A percentile compares a stretch with the other conserved stretches of the same genome.
Evolutionary conservation across 1,140 invertebrate species (phyloP).

Genomic region (Tyrophagus putrescentiae): DNA sequence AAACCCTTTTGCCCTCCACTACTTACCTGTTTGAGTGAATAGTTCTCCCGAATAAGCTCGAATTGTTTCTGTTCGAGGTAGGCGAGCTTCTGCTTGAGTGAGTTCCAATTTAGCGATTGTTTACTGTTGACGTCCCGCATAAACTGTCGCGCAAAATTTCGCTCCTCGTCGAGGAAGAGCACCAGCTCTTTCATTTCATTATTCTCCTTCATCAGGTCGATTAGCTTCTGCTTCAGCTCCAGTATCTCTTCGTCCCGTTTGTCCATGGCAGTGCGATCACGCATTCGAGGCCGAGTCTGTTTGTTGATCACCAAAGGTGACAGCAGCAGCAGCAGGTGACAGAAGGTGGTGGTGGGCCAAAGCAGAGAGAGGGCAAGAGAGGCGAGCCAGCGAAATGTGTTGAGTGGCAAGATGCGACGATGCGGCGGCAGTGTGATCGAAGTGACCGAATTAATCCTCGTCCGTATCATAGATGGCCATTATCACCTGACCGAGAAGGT

Average conservation of each 20-base stretch:
- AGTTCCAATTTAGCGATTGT: constrained; percentile 18
- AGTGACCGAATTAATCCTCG: constrained; percentile 5
- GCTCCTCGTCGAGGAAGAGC: constrained; percentile 18
- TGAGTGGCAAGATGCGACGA: constrained; percentile 3
- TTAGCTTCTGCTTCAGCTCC: constrained; percentile 8
- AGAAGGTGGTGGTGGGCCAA: no score
- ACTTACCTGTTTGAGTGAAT: constrained; percentile 17
- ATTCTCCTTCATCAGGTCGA: constrained; percentile 18
- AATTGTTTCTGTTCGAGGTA: constrained; percentile 18
- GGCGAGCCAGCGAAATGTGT: no score
- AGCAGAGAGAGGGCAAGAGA: no score
- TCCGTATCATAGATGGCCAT: background rate
- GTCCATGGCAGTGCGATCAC: constrained; percentile 3
- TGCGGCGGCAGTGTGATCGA: background rate
- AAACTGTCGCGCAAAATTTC: constrained; percentile 16
- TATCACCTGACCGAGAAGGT: background rate
- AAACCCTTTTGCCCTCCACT: no score
- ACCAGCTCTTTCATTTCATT: constrained; percentile 20
- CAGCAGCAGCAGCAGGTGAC: no score
- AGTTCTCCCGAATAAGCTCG: constrained; percentile 16
- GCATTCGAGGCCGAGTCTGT: no score
- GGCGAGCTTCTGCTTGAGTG: constrained; percentile 12
- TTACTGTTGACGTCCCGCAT: constrained; percentile 12
- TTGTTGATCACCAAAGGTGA: no score
- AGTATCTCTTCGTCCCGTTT: constrained; percentile 15